Evolutionary conservation across 2,888 invertebrate genomes (phyloP), one percentile per base, ranked within the genome.

Genomic region (Catocala nupta): DNA sequence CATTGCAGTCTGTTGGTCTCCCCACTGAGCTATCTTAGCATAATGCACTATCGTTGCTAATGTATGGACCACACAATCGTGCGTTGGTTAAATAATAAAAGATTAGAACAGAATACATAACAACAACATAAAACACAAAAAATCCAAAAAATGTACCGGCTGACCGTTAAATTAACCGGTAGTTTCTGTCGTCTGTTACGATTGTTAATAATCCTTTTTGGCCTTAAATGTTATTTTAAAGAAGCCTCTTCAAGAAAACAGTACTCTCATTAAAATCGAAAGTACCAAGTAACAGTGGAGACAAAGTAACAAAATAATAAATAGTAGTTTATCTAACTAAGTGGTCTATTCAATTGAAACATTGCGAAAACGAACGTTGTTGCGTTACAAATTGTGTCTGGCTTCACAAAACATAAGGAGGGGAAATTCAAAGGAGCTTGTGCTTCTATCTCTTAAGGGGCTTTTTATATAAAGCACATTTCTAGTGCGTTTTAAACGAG

Each of bases 361-460:
- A 86, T 92, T 91, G 90, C 89, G 90, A 90, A 91, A 91, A 87
- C 86, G 77, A 82, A 72, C 85, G 86, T 85, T 80, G 85, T 89
- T 89, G 82, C 87, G 78, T 83, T 89, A 90, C 90, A 90, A 91
- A 90, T 89, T 89, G 88, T 89, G 83, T 81, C 77, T 75, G 75
- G 70, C 64, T 80, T 80, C 80, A 79, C 83, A 85, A 82, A 82
- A 77, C 74, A 87, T 86, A 87, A 88, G 89, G 88, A 85, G 87
- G 85, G 87, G 88, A 89, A 89, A 90, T 90, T 81, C 81, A 78
- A 81, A 75, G 71, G 68, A 63, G 65, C 69, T 59, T 65, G 56
- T 65, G 71, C 63, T 39, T 42, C 61, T 80, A 83, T 84, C 75
- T 83, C 81, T 77, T 55, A 42, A 56, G 47, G 47, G n/a, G 47